Conservation (phyloP, 2,113 vertebrate genomes). For the Pterophyllum scalare region DNA sequence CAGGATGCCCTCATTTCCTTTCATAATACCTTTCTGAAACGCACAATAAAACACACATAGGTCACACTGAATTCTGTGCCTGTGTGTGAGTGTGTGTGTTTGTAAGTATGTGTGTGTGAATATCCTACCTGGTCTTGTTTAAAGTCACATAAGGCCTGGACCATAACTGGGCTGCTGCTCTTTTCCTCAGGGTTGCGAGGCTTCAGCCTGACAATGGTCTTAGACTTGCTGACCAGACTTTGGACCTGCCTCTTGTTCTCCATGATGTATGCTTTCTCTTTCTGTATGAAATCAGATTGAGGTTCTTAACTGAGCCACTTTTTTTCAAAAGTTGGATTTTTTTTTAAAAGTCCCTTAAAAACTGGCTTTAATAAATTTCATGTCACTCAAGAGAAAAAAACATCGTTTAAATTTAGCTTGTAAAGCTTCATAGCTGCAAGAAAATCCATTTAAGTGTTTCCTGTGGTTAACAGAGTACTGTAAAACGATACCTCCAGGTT, state of each 20-base stretch:
- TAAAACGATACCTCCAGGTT: slow-evolving; percentile 87
- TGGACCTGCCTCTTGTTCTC: slow-evolving; percentile 96
- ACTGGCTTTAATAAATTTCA: background rate
- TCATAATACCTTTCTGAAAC: slow-evolving; percentile 88
- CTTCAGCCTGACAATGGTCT: slow-evolving; percentile 91
- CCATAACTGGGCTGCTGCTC: slow-evolving; percentile 85
- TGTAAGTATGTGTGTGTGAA: background rate
- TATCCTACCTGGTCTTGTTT: slow-evolving; percentile 94
- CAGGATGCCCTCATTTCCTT: slow-evolving; percentile 92
- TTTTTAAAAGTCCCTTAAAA: background rate
- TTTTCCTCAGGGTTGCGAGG: slow-evolving; percentile 92
- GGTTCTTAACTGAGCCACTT: background rate
- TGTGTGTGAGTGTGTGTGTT: background rate
- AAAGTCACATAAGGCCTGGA: slow-evolving; percentile 95
- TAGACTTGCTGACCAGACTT: slow-evolving; percentile 93
- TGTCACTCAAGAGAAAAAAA: background rate
- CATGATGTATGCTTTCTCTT: slow-evolving; percentile 89
- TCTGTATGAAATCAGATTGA: slow-evolving; percentile 76
- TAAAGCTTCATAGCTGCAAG: background rate
- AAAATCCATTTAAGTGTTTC: background rate
- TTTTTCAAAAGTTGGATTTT: background rate
- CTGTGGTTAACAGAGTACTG: background rate
- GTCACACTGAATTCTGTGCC: background rate
- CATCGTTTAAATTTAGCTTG: background rate
- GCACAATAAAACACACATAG: background rate